Percentiles rank a stretch among this genome's conserved stretches.
Evolutionary conservation across 2,797 vertebrate genomes (phyloP).

Genomic region (Artibeus jamaicensis): DNA sequence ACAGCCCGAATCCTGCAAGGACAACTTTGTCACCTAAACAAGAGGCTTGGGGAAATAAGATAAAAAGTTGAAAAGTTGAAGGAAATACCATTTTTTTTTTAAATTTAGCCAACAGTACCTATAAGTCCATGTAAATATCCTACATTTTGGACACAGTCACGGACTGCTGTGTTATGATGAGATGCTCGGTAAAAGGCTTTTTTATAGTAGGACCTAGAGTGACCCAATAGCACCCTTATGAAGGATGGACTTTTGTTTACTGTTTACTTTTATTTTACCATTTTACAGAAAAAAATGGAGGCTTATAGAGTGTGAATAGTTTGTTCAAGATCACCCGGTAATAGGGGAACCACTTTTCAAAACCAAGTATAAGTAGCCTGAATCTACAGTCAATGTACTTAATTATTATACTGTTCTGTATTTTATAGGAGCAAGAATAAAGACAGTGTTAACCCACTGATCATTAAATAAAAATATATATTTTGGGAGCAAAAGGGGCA

Average conservation of each 20-base stretch:
- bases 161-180: not conserved
- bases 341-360: not conserved
- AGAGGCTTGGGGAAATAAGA: not conserved
- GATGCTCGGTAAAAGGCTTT: not conserved
- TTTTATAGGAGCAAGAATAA: not conserved
- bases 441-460: not conserved
- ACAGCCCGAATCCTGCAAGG: not conserved
- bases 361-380: not conserved
- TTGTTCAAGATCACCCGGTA: not conserved
- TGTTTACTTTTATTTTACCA: not conserved
- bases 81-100: not conserved
- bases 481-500: not conserved
- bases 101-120: not conserved
- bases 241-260: not conserved
- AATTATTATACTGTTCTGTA: not conserved
- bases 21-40: not conserved
- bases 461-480: not conserved
- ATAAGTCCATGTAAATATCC: not conserved
- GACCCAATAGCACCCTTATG: no score
- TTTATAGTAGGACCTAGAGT: not conserved
- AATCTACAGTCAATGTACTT: not conserved
- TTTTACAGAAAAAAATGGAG: not conserved
- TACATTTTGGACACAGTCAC: not conserved
- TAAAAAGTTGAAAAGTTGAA: not conserved
- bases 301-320: not conserved